Percentiles rank a stretch among this genome's conserved stretches.
Evolutionary conservation across 1,140 invertebrate species (phyloP).

Genomic region (Batillaria attramentaria): DNA sequence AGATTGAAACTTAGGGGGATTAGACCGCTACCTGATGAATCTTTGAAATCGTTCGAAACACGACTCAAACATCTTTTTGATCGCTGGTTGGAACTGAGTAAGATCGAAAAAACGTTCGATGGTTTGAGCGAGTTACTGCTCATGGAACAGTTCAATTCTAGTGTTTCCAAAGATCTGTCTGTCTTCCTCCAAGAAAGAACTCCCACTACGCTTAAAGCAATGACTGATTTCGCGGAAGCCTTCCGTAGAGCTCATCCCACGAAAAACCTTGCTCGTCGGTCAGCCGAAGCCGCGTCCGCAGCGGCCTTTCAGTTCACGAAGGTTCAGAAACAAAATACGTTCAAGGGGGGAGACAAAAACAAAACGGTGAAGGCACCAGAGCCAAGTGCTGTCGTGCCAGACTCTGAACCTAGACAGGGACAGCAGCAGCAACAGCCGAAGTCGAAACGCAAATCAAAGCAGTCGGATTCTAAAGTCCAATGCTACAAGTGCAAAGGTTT

Average conservation of each 20-base stretch:
- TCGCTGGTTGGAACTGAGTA: neutral
- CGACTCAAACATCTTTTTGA: neutral
- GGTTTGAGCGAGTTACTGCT: neutral
- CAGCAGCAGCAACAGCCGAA: neutral
- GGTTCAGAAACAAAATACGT: neutral
- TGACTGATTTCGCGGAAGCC: neutral
- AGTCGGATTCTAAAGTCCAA: too few relatives aligned
- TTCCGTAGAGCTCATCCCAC: neutral
- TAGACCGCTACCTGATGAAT: neutral
- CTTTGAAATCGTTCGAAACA: neutral
- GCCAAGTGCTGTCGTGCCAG: neutral
- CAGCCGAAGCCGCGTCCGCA: too few relatives aligned
- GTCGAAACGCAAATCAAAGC: too few relatives aligned
- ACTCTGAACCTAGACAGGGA: neutral
- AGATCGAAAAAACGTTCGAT: conserved; percentile 1
- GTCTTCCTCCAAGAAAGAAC: conserved; percentile 10
- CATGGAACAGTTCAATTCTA: neutral
- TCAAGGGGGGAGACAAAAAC: neutral
- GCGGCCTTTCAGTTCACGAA: neutral
- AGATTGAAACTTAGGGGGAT: neutral
- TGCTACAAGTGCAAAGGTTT: neutral
- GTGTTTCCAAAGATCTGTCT: neutral
- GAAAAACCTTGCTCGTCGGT: neutral
- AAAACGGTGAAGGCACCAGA: neutral
- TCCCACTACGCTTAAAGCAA: neutral